phyloP scores from a whole-genome alignment of 2,113 vertebrate species.

The Gallinago undulata region DNA sequence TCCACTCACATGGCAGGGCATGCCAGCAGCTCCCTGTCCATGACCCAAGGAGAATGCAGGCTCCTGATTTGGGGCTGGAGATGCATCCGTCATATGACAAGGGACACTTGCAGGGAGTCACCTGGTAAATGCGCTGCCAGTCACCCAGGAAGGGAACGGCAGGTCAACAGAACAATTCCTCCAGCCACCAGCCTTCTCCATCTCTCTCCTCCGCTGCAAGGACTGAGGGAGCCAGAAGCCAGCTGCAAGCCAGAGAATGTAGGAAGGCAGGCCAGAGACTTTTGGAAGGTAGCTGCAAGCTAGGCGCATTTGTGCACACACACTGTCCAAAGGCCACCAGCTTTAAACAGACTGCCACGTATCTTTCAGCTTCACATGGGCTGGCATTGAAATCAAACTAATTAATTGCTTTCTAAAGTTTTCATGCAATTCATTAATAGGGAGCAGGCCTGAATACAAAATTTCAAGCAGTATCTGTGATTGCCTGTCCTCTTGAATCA shows the following conservation, averaged over 20 bases:
- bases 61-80: background rate
- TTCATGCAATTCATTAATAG: background rate
- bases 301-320: background rate
- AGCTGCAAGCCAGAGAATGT: background rate
- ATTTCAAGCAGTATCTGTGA: background rate
- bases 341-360: background rate
- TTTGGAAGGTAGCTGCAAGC: background rate
- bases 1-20: background rate
- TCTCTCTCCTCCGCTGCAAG: accelerated
- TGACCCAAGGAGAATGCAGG: background rate
- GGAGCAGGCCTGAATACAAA: background rate
- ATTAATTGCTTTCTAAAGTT: background rate
- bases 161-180: background rate
- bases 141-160: background rate
- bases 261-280: background rate
- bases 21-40: accelerated
- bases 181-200: background rate
- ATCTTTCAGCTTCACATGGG: background rate
- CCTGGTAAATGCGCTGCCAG: accelerated
- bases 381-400: background rate
- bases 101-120: background rate
- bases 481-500: background rate
- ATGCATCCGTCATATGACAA: accelerated
- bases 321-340: background rate
- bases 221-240: background rate